phyloP scores from a whole-genome alignment of 2,113 vertebrate species.

The Penelope pileata region DNA sequence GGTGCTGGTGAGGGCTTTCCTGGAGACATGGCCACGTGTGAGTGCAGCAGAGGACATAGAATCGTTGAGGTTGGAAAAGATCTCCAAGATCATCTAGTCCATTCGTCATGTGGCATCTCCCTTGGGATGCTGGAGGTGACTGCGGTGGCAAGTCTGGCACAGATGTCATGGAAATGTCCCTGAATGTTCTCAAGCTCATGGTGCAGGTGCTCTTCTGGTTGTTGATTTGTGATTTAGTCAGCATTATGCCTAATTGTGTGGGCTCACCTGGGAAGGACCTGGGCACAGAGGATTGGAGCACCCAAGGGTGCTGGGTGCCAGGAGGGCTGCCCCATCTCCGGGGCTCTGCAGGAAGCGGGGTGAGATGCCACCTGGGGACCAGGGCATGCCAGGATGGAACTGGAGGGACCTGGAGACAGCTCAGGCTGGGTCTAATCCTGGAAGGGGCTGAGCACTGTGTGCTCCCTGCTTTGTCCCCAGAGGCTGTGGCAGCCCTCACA shows the following conservation, averaged over 20 bases:
- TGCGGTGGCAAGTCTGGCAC: background rate
- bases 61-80: too few species aligned
- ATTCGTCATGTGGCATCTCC: background rate
- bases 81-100: too few species aligned
- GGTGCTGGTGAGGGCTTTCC: background rate
- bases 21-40: background rate
- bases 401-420: background rate
- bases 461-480: background rate
- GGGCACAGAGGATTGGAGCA: background rate
- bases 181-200: background rate
- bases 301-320: background rate
- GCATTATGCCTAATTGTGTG: fast-evolving
- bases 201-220: background rate
- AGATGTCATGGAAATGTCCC: background rate
- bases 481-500: background rate
- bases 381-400: background rate
- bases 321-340: background rate
- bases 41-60: conserved; percentile 18
- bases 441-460: background rate
- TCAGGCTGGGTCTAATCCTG: background rate
- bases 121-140: background rate
- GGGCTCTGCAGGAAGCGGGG: background rate
- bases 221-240: background rate
- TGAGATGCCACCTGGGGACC: background rate
- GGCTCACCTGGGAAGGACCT: background rate